These are phyloP conservation scores for Chiloscyllium plagiosum DNA, from an alignment of 2,113 vertebrate genomes.

Conservation along the genomic window DNA sequence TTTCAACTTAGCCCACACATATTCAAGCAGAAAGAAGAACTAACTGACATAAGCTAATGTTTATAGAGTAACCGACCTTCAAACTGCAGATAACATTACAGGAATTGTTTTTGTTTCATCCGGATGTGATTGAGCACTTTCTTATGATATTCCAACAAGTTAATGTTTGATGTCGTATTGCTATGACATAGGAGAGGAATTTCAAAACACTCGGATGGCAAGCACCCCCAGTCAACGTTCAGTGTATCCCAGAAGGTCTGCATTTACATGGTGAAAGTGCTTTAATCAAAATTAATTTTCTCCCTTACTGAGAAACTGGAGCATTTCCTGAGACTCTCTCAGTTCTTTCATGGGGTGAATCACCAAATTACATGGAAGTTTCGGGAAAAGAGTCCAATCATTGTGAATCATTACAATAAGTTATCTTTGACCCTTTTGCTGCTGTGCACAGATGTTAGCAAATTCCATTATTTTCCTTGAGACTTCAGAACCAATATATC, in stretches of 20 bases:
- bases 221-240: constrained; percentile 40
- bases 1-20: background rate
- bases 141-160: constrained; percentile 6
- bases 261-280: constrained; percentile 58
- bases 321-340: constrained; percentile 62
- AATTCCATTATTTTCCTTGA: background rate
- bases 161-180: background rate
- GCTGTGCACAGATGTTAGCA: background rate
- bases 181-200: background rate
- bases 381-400: constrained; percentile 16
- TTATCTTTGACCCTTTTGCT: background rate
- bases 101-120: constrained; percentile 15
- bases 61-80: constrained; percentile 12
- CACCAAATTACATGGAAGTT: constrained; percentile 72
- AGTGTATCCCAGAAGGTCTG: constrained; percentile 52
- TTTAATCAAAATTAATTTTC: constrained; percentile 75
- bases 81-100: constrained; percentile 14
- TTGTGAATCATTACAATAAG: background rate
- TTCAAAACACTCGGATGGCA: background rate
- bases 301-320: constrained; percentile 68
- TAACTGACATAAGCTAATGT: background rate
- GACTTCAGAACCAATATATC: background rate
- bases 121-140: background rate
- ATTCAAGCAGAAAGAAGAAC: background rate
- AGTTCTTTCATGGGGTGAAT: constrained; percentile 57